Evolutionary conservation across 2,797 vertebrate genomes (phyloP), one percentile per base, ranked within the genome.

Genomic region (Prunella strophiata): DNA sequence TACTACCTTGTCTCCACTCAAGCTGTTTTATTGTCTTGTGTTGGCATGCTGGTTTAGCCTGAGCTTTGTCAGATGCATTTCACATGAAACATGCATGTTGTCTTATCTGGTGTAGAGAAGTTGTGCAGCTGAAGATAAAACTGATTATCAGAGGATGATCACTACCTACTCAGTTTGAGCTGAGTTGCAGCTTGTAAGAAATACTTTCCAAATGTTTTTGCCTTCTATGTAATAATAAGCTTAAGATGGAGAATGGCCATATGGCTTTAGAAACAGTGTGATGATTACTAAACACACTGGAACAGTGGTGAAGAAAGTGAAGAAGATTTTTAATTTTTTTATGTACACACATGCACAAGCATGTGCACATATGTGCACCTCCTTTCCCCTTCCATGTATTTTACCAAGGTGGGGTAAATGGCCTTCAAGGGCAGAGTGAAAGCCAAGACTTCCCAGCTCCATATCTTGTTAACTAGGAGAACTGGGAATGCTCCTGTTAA

Each of bases 41-140:
- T 16, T 61, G 42, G n/a, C 40, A 15, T 0, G 2, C 22, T 80
- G 51, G 2, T 68, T 84, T 75, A 51, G 15, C 52, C 48, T 86
- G 52, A 66, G n/a, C 15, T 70, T 43, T 61, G 18, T 68, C 16
- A 65, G 58, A 57, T 47, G 22, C 16, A 42, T 84, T 85, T 89
- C 45, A 30, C 10, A 2, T 62, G 43, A 72, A 58, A 38, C 48
- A 42, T 1, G 1, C 7, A 15, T 0, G 0, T 32, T 70, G 21
- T 50, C 9, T 77, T 72, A 40, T 22, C n/a, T n/a, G 18, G 13
- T 50, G 29, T 47, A 67, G 55, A 42, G 48, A 59, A 57, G 85
- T 75, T 75, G 26, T 62, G 42, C 34, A 54, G 26, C 48, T 79
- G 57, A 91, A 79, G 67, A 22, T 67, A 76, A 93, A 40, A 32